These are phyloP conservation scores for Meloidogyne floridensis DNA, from an alignment of 1,140 invertebrate species.

Conservation along the genomic window DNA sequence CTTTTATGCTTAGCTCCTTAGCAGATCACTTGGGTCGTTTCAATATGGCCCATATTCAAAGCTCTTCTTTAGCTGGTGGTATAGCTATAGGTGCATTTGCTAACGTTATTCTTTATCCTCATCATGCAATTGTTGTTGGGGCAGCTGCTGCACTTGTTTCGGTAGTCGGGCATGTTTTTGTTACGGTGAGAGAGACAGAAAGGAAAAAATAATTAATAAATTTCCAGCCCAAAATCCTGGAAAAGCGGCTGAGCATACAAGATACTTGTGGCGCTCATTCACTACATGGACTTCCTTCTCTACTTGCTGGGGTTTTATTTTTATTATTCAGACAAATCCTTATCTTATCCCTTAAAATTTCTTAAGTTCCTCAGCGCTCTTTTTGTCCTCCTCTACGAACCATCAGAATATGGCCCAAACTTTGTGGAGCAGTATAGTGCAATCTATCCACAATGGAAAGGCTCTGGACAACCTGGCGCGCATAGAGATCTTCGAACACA, in stretches of 20 bases:
- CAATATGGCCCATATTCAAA: slow-evolving; percentile 66
- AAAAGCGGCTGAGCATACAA: slow-evolving; percentile 60
- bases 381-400: slow-evolving; percentile 58
- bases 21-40: slow-evolving; percentile 61
- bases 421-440: slow-evolving; percentile 53
- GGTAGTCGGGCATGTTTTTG: slow-evolving; percentile 68
- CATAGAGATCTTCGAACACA: slow-evolving; percentile 75
- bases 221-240: slow-evolving; percentile 48
- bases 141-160: slow-evolving; percentile 79
- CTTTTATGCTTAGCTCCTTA: slow-evolving; percentile 68
- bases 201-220: not conserved
- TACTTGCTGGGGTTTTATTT: slow-evolving; percentile 66
- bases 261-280: slow-evolving; percentile 70
- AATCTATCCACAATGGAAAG: slow-evolving; percentile 29
- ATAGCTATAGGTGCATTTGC: slow-evolving; percentile 72
- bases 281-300: slow-evolving; percentile 69
- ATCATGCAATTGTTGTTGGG: slow-evolving; percentile 82
- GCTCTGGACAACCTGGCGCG: slow-evolving; percentile 66
- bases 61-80: slow-evolving; percentile 70
- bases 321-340: not conserved
- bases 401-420: slow-evolving; percentile 58
- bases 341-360: not conserved
- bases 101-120: slow-evolving; percentile 79
- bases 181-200: slow-evolving; percentile 35
- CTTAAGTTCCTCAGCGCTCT: slow-evolving; percentile 54